These are phyloP conservation scores for Dunckerocampus dactyliophorus DNA, from an alignment of 2,113 vertebrate species.

Conservation along the genomic window DNA sequence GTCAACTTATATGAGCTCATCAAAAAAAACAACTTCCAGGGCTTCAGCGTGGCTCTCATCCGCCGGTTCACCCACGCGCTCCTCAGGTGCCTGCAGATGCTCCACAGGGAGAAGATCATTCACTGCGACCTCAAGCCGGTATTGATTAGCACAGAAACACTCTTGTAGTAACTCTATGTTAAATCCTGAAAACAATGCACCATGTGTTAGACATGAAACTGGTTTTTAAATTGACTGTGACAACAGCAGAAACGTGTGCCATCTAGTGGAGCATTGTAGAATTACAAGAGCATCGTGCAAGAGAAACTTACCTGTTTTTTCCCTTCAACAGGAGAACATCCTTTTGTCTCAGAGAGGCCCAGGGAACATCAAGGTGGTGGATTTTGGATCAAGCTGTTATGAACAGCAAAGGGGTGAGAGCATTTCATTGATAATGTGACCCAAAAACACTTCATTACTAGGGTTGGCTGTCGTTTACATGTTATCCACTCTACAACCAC, in stretches of 20 bases:
- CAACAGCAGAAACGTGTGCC: slow-evolving; percentile 13
- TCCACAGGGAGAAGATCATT: slow-evolving; percentile 88
- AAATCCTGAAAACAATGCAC: background rate
- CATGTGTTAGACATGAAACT: no score
- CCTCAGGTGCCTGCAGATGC: slow-evolving; percentile 88
- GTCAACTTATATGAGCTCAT: slow-evolving; percentile 91
- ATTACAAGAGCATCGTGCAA: background rate
- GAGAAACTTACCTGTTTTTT: background rate
- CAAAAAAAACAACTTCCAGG: slow-evolving; percentile 92
- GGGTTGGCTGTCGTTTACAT: no score
- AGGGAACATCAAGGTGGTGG: slow-evolving; percentile 91
- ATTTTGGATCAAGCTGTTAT: slow-evolving; percentile 95
- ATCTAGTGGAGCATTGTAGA: slow-evolving; percentile 47
- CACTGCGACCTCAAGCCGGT: slow-evolving; percentile 95
- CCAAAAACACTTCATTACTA: no score
- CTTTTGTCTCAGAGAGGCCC: slow-evolving; percentile 85
- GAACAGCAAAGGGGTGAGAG: slow-evolving; percentile 87
- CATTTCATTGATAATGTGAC: background rate
- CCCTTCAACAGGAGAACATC: slow-evolving; percentile 82
- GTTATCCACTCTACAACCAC: no score
- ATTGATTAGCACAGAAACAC: slow-evolving; percentile 34
- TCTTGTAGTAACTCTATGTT: background rate
- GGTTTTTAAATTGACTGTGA: no score
- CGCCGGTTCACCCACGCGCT: slow-evolving; percentile 83
- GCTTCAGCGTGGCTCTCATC: slow-evolving; percentile 84